These are phyloP conservation scores for Apocrypta bakeri DNA, from an alignment of 1,140 invertebrate species.

Conservation along the genomic window DNA sequence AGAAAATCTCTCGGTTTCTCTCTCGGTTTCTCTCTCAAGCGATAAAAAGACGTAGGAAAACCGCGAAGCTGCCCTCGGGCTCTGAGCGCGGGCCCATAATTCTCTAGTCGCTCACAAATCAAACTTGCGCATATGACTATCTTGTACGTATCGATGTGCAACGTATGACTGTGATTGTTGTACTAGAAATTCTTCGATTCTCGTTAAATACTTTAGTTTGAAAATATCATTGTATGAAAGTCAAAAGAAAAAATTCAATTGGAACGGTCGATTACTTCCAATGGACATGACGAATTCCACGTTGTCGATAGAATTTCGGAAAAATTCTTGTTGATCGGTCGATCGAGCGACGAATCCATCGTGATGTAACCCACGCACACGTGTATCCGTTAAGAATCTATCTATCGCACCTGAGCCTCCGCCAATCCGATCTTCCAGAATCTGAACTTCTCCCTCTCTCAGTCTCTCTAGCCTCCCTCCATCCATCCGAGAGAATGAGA, in stretches of 20 bases:
- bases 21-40: neutral
- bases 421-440: neutral
- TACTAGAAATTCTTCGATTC: too few species aligned
- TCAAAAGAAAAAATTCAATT: too few species aligned
- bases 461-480: neutral
- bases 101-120: slow-evolving; percentile 28
- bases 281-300: too few species aligned
- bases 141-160: neutral
- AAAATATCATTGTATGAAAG: too few species aligned
- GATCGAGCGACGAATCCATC: neutral
- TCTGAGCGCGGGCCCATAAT: neutral
- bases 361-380: neutral
- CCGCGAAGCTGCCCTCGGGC: neutral
- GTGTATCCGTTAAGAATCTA: neutral
- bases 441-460: neutral
- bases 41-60: slow-evolving; percentile 27
- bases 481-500: neutral
- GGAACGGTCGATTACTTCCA: too few species aligned
- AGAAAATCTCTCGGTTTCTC: neutral
- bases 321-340: neutral
- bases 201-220: too few species aligned
- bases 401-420: neutral
- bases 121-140: neutral
- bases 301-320: too few species aligned
- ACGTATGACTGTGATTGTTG: neutral